Evolutionary conservation across 2,888 invertebrate species (phyloP).

Genomic region (Stictocephala bisonia): DNA sequence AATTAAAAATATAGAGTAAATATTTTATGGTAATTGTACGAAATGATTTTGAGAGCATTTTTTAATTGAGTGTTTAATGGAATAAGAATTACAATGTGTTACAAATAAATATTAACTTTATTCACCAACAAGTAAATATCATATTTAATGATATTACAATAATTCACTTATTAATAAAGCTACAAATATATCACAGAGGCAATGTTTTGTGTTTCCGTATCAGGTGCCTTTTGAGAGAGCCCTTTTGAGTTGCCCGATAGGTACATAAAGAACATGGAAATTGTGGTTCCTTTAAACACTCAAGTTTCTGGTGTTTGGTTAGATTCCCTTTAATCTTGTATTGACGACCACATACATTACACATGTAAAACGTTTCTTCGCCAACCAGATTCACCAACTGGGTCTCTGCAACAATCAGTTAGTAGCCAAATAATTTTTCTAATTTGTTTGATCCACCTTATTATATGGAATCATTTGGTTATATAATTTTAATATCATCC

Average conservation of each 20-base stretch:
- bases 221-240: slow-evolving; percentile 13
- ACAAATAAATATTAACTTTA: neutral
- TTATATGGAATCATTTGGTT: too few relatives aligned
- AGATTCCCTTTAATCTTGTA: slow-evolving; percentile 20
- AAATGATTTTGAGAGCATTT: neutral
- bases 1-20: too few relatives aligned
- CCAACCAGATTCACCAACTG: too few relatives aligned
- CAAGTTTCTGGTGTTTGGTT: slow-evolving; percentile 10
- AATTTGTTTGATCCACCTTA: too few relatives aligned
- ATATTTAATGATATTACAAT: slow-evolving; percentile 62
- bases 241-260: slow-evolving; percentile 26
- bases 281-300: slow-evolving; percentile 58
- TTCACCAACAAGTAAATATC: neutral
- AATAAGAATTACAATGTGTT: neutral
- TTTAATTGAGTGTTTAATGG: neutral
- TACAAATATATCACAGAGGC: neutral
- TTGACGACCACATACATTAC: neutral
- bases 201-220: neutral
- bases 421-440: too few relatives aligned
- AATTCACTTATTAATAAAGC: slow-evolving; percentile 66
- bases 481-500: too few relatives aligned
- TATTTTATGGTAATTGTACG: too few relatives aligned
- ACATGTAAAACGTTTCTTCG: neutral
- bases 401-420: too few relatives aligned
- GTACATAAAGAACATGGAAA: slow-evolving; percentile 56